Evolutionary conservation across 2,113 vertebrate genomes (phyloP).

Genomic region (Hippocampus zosterae): DNA sequence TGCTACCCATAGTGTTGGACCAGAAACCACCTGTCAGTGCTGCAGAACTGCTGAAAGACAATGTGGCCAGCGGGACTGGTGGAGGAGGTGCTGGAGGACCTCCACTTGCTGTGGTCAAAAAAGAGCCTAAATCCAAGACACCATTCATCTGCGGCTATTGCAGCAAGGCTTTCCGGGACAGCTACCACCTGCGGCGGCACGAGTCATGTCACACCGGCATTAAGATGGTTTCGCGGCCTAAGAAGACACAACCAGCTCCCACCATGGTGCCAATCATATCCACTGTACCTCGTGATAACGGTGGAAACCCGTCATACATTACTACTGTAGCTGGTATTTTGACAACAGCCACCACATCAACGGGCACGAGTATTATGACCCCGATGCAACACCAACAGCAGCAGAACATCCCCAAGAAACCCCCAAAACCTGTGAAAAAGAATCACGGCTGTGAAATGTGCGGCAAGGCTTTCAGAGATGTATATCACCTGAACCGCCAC

Average conservation of each 20-base stretch:
- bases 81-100: constrained; percentile 50
- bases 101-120: constrained; percentile 83
- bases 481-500: constrained; percentile 96
- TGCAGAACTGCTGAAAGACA: constrained; percentile 91
- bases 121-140: constrained; percentile 94
- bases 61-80: constrained; percentile 61
- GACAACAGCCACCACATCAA: constrained; percentile 90
- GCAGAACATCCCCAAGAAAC: constrained; percentile 84
- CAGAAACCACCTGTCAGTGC: constrained; percentile 88
- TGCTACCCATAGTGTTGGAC: constrained; percentile 88
- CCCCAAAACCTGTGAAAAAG: constrained; percentile 94
- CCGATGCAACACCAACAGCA: constrained; percentile 74
- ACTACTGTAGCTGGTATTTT: constrained; percentile 92
- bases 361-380: constrained; percentile 65
- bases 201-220: constrained; percentile 97
- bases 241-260: constrained; percentile 86
- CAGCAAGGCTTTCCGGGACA: constrained; percentile 98
- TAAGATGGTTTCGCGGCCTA: constrained; percentile 94
- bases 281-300: constrained; percentile 86
- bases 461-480: constrained; percentile 95
- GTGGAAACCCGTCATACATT: constrained; percentile 81
- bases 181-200: constrained; percentile 95
- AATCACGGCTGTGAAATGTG: constrained; percentile 98
- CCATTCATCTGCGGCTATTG: constrained; percentile 97
- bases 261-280: constrained; percentile 91